Evolutionary conservation across 2,113 vertebrate genomes (phyloP), one percentile per base, ranked within the genome.

Genomic region (Lamprologus sp.): DNA sequence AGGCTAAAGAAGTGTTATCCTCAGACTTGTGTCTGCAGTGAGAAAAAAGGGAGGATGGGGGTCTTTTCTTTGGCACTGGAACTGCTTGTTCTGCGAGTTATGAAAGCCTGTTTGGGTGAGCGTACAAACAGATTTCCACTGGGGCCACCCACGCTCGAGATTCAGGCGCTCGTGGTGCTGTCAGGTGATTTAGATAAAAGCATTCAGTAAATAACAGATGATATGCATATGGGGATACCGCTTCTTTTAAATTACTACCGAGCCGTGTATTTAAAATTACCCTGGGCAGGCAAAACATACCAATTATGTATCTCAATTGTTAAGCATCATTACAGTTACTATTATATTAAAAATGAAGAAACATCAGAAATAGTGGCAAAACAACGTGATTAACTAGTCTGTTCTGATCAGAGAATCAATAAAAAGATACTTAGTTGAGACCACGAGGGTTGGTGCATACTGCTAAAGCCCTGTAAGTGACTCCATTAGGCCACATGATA

Each of bases 401-500:
- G 68, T 87, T 92, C 54, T 85, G 84, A 95, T 94, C 84, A 92
- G 63, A 90, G 93, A 94, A 95, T 96, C 94, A 93, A 95, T 95
- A 86, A 89, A 87, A 92, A 94, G 90, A 94, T 83, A 87, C 85
- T 94, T 73, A 90, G 90, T 56, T 85, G 86, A 81, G 82, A 89
- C 56, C 33, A 84, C 4, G 47, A 58, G 79, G 85, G 70, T 88
- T 86, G 53, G 79, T 91, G 88, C 84, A 87, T 65, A 37, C 81
- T 93, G 81, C 77, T 93, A 79, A 88, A 91, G 86, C 84, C 88
- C 51, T 90, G 92, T 93, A 92, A 94, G 94, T 87, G 91, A 92
- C 91, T 96, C 92, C 94, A 95, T 95, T 94, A 96, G 90, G 84
- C 84, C 82, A 84, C 88, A 88, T 51, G 94, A 96, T 95, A 95